These are phyloP conservation scores for Clarias magur DNA, from an alignment of 2,113 vertebrate genomes.

Conservation along the genomic window DNA sequence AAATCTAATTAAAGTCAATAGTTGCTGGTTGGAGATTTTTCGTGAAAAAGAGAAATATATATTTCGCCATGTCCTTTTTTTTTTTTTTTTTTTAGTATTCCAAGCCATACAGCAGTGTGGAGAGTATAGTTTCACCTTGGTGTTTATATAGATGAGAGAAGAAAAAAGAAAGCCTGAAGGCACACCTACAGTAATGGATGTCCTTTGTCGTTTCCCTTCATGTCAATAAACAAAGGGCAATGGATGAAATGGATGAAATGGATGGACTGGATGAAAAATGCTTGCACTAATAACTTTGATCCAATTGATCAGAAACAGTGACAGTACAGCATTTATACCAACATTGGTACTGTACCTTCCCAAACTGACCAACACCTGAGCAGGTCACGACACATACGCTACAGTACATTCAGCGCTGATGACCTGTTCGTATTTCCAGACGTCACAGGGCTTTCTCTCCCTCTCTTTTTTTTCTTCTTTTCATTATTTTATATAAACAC, in stretches of 20 bases:
- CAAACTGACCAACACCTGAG: neutral
- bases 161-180: neutral
- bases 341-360: neutral
- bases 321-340: neutral
- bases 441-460: neutral
- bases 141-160: neutral
- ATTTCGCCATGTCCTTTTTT: too few species aligned
- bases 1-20: too few species aligned
- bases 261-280: neutral
- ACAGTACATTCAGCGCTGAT: neutral
- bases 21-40: neutral
- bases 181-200: neutral
- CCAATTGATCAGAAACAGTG: neutral
- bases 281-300: neutral
- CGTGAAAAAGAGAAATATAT: too few species aligned
- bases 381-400: neutral
- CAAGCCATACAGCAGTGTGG: too few species aligned
- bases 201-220: neutral
- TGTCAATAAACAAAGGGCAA: neutral
- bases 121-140: neutral
- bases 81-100: too few species aligned
- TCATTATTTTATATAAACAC: too few species aligned
- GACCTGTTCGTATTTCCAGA: neutral
- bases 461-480: neutral
- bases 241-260: neutral